These are phyloP conservation scores for Pristionchus exspectatus DNA, from an alignment of 2,888 invertebrate genomes.

Conservation along the genomic window DNA sequence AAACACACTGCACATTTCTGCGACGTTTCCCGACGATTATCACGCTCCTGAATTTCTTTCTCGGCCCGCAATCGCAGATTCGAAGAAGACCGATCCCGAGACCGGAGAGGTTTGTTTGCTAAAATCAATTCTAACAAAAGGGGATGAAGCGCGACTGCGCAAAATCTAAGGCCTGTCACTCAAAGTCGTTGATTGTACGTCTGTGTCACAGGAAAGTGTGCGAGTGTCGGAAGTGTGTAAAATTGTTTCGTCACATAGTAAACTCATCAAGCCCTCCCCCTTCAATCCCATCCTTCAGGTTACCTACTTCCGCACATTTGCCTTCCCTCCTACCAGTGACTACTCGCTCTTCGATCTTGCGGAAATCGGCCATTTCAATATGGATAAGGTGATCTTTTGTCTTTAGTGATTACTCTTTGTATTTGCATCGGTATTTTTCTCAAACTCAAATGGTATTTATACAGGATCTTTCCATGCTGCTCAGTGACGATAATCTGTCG, in stretches of 20 bases:
- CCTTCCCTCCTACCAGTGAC: neutral
- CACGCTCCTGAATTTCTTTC: neutral
- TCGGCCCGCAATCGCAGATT: neutral
- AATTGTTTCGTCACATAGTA: too few species aligned
- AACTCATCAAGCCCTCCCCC: neutral
- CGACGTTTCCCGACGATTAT: too few species aligned
- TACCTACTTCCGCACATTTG: neutral
- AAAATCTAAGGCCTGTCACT: neutral
- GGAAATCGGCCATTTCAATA: neutral
- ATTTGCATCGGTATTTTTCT: neutral
- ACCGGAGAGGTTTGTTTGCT: neutral
- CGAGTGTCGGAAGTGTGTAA: too few species aligned
- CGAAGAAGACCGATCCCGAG: neutral
- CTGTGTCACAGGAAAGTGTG: too few species aligned
- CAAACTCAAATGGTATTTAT: neutral
- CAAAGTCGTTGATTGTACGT: too few species aligned
- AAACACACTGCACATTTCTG: too few species aligned
- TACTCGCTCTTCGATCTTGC: neutral
- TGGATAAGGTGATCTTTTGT: neutral
- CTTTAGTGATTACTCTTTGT: neutral
- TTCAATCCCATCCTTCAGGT: neutral
- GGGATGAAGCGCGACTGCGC: neutral
- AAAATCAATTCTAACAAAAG: neutral
- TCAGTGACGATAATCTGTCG: neutral
- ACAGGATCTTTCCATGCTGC: neutral